Evolutionary conservation across 2,888 invertebrate species (phyloP).

Genomic region (Andrena haemorrhoa): DNA sequence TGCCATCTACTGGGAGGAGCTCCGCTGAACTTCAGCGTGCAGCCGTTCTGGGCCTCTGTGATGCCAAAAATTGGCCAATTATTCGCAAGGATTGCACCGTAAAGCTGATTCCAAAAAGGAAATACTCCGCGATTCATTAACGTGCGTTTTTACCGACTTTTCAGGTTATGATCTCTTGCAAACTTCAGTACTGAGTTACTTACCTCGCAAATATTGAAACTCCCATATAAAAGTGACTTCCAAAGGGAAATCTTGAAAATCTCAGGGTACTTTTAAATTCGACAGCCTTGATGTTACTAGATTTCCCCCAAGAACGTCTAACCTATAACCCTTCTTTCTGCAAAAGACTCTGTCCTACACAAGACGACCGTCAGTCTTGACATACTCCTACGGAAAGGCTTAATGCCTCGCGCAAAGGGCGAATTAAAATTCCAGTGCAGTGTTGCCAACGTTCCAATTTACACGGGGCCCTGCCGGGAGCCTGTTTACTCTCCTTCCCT

Average conservation of each 20-base stretch:
- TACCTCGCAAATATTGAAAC: neutral
- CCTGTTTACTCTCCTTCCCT: neutral
- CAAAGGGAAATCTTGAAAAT: too few relatives aligned
- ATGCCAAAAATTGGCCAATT: constrained; percentile 38
- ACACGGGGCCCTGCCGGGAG: constrained; percentile 11
- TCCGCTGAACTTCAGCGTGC: constrained; percentile 7
- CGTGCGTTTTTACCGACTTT: neutral
- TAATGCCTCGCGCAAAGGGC: neutral
- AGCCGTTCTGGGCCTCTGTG: constrained; percentile 9
- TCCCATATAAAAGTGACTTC: too few relatives aligned
- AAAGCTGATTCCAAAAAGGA: neutral
- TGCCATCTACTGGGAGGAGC: constrained; percentile 16
- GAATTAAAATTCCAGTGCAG: neutral
- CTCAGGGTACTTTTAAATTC: too few relatives aligned
- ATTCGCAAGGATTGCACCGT: constrained; percentile 2
- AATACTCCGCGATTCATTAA: neutral
- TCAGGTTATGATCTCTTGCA: neutral
- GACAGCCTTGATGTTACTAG: too few relatives aligned
- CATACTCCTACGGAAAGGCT: neutral
- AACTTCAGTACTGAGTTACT: neutral
- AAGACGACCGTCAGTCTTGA: neutral
- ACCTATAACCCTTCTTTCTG: too few relatives aligned
- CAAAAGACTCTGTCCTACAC: too few relatives aligned
- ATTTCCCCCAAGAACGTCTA: too few relatives aligned
- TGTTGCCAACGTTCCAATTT: constrained; percentile 41